A percentile compares a stretch with the other conserved stretches of the same genome.
Conservation (phyloP, 1,140 invertebrate species). For the Papilio xuthus region DNA sequence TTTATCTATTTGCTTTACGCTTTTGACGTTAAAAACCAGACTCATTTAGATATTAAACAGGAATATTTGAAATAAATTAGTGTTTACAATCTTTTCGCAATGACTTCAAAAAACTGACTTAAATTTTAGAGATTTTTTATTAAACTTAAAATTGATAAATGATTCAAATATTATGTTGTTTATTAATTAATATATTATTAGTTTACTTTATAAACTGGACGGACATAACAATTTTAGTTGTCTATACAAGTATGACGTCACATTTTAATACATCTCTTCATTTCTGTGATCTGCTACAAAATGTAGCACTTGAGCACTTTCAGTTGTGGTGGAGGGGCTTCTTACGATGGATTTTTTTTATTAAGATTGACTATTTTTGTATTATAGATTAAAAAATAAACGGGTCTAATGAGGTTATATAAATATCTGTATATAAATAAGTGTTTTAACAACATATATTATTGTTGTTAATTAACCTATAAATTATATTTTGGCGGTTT, state of each 20-base stretch:
- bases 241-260: background rate
- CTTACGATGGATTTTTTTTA: constrained; percentile 40
- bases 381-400: background rate
- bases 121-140: no score
- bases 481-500: constrained; percentile 2
- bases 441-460: constrained; percentile 4
- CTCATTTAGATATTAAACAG: background rate
- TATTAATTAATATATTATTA: no score
- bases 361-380: background rate
- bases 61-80: background rate
- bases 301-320: constrained; percentile 69
- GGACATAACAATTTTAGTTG: background rate
- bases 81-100: background rate
- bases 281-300: constrained; percentile 34
- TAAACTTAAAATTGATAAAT: background rate
- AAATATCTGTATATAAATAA: constrained; percentile 17
- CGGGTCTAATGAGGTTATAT: background rate
- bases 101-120: no score
- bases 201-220: background rate
- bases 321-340: constrained; percentile 72
- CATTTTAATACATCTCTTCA: constrained; percentile 17
- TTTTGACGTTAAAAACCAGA: background rate
- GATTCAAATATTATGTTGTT: no score
- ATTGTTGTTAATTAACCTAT: constrained; percentile 7
- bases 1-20: constrained; percentile 25